Conservation (phyloP, 1,140 invertebrate species). For the Panulirus ornatus region DNA sequence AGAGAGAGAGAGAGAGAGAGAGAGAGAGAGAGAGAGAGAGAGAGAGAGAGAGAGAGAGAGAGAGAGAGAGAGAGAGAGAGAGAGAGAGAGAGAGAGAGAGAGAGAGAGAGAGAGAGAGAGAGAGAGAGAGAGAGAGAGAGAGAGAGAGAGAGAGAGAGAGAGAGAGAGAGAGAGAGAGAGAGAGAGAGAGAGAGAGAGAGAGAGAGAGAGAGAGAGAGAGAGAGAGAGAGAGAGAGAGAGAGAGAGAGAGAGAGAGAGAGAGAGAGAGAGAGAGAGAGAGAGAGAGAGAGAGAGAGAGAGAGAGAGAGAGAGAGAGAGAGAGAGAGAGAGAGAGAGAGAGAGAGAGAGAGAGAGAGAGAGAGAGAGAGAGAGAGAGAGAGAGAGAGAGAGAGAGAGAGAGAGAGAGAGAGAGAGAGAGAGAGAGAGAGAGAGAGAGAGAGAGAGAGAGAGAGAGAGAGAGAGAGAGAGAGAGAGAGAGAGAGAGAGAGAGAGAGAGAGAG, state of each 20-base stretch:
- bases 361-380: no score
- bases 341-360: no score
- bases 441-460: no score
- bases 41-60: no score
- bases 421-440: no score
- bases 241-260: background rate
- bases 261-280: background rate
- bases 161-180: background rate
- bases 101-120: background rate
- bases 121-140: background rate
- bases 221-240: background rate
- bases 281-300: background rate
- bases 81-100: slow-evolving; percentile 6
- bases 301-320: no score
- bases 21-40: background rate
- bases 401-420: no score
- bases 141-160: slow-evolving; percentile 18
- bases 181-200: no score
- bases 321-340: no score
- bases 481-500: no score
- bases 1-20: background rate
- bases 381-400: no score
- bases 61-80: background rate
- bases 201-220: background rate
- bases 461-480: no score